A percentile compares a stretch with the other conserved stretches of the same genome.
Conservation (phyloP, 2,888 invertebrate species). For the Thymelicus acteon region DNA sequence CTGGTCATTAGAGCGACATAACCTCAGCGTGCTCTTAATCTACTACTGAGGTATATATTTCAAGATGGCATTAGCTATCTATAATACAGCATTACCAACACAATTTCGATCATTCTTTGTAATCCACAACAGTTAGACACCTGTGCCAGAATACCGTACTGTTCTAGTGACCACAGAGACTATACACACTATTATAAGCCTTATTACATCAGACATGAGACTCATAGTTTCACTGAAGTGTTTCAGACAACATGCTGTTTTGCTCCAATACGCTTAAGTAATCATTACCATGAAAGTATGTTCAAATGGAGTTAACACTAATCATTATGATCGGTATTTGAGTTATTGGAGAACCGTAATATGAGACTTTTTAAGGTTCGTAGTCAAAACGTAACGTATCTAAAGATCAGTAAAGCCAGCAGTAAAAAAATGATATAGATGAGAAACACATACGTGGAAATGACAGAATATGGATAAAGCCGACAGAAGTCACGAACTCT, state of each 20-base stretch:
- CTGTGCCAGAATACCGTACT: conserved; percentile 45
- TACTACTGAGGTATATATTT: conserved; percentile 3
- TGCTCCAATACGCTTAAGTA: conserved; percentile 49
- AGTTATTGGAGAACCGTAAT: conserved; percentile 27
- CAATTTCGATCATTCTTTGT: conserved; percentile 38
- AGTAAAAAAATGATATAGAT: too few species aligned
- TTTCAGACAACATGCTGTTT: conserved; percentile 29
- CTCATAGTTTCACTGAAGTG: conserved; percentile 23
- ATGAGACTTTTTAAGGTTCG: background rate
- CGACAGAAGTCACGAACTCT: too few species aligned
- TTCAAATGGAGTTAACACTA: conserved; percentile 47
- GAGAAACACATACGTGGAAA: too few species aligned
- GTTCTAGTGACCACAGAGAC: conserved; percentile 42
- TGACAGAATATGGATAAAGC: too few species aligned
- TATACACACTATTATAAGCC: conserved; percentile 30
- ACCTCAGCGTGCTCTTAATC: background rate
- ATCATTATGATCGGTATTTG: conserved; percentile 30
- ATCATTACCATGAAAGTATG: conserved; percentile 49
- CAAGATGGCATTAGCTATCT: conserved; percentile 20
- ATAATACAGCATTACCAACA: conserved; percentile 31
- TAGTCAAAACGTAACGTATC: too few species aligned
- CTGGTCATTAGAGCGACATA: background rate
- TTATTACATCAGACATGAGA: conserved; percentile 28
- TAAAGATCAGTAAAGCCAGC: too few species aligned
- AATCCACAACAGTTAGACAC: conserved; percentile 44